These are phyloP conservation scores for Pelosia muscerda DNA, from an alignment of 2,888 invertebrate species.

Conservation along the genomic window DNA sequence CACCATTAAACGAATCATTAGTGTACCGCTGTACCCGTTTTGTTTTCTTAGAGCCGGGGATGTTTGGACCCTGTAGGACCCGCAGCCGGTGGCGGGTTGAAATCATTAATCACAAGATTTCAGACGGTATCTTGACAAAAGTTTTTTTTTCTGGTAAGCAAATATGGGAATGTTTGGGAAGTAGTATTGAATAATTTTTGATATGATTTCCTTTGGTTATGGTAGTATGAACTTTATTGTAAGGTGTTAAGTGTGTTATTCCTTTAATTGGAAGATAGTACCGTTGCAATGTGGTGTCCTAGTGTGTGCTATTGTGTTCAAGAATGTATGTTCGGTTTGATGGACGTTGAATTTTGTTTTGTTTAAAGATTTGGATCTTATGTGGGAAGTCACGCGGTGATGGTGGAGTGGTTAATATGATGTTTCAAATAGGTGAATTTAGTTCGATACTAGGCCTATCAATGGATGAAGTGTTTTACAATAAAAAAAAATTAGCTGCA, in stretches of 20 bases:
- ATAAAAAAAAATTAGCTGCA: too few relatives aligned
- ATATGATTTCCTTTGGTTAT: conserved; percentile 4
- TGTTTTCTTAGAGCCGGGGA: conserved; percentile 72
- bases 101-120: conserved; percentile 78
- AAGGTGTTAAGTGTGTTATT: conserved; percentile 11
- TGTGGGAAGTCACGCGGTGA: conserved; percentile 10
- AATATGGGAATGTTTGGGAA: conserved; percentile 73
- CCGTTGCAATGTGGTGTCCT: conserved; percentile 19
- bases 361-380: conserved; percentile 37
- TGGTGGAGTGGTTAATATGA: not conserved
- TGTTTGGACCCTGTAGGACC: conserved; percentile 56
- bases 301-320: conserved; percentile 40
- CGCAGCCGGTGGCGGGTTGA: conserved; percentile 67
- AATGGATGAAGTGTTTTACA: too few relatives aligned
- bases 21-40: conserved; percentile 64
- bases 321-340: conserved; percentile 47
- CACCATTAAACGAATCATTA: conserved; percentile 82
- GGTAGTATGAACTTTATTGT: conserved; percentile 6
- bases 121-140: conserved; percentile 74
- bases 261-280: not conserved
- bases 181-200: conserved; percentile 19
- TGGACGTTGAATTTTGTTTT: conserved; percentile 40
- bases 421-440: not conserved
- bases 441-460: not conserved
- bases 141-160: conserved; percentile 79